Evolutionary conservation across 1,140 invertebrate genomes (phyloP).

Genomic region (Eufriesea mexicana): DNA sequence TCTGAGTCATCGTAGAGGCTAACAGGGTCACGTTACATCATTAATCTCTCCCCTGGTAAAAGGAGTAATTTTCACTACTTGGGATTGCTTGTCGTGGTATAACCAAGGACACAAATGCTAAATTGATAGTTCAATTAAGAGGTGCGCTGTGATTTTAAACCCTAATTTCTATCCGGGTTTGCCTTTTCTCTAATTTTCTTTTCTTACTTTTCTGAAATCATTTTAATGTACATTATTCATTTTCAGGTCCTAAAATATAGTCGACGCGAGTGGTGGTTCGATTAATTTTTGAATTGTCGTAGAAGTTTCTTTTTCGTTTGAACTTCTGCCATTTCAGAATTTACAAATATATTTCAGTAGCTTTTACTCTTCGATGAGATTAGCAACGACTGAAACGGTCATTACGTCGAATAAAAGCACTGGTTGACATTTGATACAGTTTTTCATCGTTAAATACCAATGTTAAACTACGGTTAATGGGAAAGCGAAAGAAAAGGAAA

Average conservation of each 20-base stretch:
- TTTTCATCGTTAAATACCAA: constrained; percentile 30
- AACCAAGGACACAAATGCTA: not conserved
- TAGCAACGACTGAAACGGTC: not conserved
- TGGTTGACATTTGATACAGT: constrained; percentile 21
- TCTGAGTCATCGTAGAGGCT: constrained; percentile 61
- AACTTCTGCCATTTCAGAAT: not conserved
- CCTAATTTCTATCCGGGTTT: not conserved
- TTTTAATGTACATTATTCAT: too few species aligned
- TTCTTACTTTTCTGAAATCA: not conserved
- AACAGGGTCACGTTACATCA: constrained; percentile 58
- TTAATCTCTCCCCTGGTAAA: constrained; percentile 22
- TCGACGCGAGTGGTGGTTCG: not conserved
- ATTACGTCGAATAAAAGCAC: not conserved
- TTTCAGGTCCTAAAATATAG: not conserved
- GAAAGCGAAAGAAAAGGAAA: not conserved
- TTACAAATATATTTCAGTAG: not conserved
- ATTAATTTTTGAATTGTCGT: not conserved
- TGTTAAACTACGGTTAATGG: constrained; percentile 3
- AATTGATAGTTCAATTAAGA: constrained; percentile 6
- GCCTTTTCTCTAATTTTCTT: not conserved
- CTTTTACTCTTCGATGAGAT: not conserved
- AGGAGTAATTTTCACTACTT: not conserved
- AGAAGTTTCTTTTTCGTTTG: not conserved
- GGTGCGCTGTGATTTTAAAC: not conserved
- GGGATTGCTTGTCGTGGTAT: not conserved